These are phyloP conservation scores for Cataglyphis altisquamis DNA, from an alignment of 2,888 invertebrate genomes.

Conservation along the genomic window DNA sequence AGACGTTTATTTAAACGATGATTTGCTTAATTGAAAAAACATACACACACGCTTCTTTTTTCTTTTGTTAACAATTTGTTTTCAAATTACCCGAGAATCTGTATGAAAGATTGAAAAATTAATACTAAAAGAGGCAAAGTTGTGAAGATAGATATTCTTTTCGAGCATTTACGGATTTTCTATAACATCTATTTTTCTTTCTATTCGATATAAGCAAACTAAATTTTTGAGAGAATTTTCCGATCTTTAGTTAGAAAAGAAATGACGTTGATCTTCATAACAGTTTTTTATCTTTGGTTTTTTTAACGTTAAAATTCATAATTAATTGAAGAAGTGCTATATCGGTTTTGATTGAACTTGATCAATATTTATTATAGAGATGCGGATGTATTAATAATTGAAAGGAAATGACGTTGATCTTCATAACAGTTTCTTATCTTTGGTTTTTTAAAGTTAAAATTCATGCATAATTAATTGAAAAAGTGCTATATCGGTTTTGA, in stretches of 20 bases:
- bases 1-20: conserved; percentile 23
- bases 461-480: too few relatives aligned
- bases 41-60: not conserved
- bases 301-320: not conserved
- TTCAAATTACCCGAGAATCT: not conserved
- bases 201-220: not conserved
- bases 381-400: not conserved
- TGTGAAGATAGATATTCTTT: not conserved
- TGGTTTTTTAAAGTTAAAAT: not conserved
- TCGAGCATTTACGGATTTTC: conserved; percentile 19
- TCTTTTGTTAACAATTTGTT: not conserved
- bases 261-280: not conserved
- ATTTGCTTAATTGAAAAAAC: not conserved
- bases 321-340: not conserved
- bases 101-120: not conserved
- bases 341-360: not conserved
- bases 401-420: not conserved
- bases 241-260: not conserved
- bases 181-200: not conserved
- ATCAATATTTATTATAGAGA: conserved; percentile 6
- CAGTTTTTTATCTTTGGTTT: not conserved
- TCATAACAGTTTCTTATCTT: not conserved
- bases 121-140: not conserved
- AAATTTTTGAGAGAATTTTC: conserved; percentile 3
- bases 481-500: not conserved